These are phyloP conservation scores for Philypnodon macrostomus DNA, from an alignment of 2,797 vertebrate species.

Conservation along the genomic window DNA sequence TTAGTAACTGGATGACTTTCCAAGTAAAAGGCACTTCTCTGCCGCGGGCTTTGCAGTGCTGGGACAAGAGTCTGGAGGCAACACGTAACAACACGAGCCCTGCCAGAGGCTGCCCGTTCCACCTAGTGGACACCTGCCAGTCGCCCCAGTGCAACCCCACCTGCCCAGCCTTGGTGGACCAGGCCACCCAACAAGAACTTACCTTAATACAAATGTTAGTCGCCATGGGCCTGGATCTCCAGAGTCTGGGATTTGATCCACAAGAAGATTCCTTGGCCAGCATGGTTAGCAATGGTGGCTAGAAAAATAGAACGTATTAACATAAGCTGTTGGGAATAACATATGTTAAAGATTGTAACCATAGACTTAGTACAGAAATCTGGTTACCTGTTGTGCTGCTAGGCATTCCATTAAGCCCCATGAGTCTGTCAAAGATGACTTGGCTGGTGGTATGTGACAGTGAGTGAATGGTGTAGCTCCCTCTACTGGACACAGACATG, in stretches of 20 bases:
- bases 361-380: constrained; percentile 64
- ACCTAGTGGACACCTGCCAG: constrained; percentile 81
- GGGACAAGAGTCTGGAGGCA: constrained; percentile 82
- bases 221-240: constrained; percentile 80
- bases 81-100: constrained; percentile 75
- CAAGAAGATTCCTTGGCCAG: constrained; percentile 70
- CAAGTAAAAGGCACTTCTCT: constrained; percentile 80
- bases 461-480: constrained; percentile 48
- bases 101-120: constrained; percentile 80
- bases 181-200: constrained; percentile 79
- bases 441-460: constrained; percentile 54
- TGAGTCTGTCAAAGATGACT: constrained; percentile 57
- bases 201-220: constrained; percentile 80
- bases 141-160: constrained; percentile 86
- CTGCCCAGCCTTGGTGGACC: constrained; percentile 80
- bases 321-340: constrained; percentile 18
- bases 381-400: constrained; percentile 74
- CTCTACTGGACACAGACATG: constrained; percentile 50
- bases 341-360: constrained; percentile 60
- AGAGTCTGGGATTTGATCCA: constrained; percentile 74
- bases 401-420: constrained; percentile 72
- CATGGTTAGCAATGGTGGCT: constrained; percentile 79
- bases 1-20: constrained; percentile 82
- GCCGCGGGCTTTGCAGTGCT: constrained; percentile 82
- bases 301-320: constrained; percentile 42